Evolutionary conservation across 2,113 vertebrate genomes (phyloP), one percentile per base, ranked within the genome.

Genomic region (Engystomops pustulosus): DNA sequence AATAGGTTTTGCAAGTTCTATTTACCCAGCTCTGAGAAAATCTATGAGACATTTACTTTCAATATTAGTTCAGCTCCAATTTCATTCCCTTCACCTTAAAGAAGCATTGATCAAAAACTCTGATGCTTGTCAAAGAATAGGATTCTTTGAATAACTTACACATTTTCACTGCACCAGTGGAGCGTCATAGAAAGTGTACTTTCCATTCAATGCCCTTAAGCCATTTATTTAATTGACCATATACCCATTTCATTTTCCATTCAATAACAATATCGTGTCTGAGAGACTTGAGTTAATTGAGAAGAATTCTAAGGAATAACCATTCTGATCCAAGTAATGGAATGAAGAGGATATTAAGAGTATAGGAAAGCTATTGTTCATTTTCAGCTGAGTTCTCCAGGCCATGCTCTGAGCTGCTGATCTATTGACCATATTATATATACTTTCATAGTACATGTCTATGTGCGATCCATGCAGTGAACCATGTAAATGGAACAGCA

Each of bases 181-280:
- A 74, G 53, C 51, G 20, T 62, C 36, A n/a, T 74, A 23, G 68
- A 62, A 70, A 55, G 51, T 12, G 65, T 55, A 51, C 36, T 71
- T 82, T 72, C 49, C 11, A 45, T 27, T 45, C 15, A 62, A 9
- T 83, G 53, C 55, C 81, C 38, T 62, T 6, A 75, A 47, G 70
- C 25, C 80, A 83, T 74, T 74, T 74, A 83, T 74, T 55, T 83
- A 75, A 83, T 62, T 83, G 69, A 82, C 80, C 69, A 83, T 74
- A 83, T 60, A 62, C 49, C 38, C 17, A 32, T 75, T 83, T 62
- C 30, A 62, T 60, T 74, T 60, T 72, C 34, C 25, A 74, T 58
- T 74, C 80, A 82, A 82, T 82, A 80, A 69, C 60, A 36, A 77
- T 77, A 77, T 36, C 12, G 74, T 36, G 38, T 77, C 49, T 55